Conservation (phyloP, 2,797 vertebrate genomes). For the Okamejei kenojei region DNA sequence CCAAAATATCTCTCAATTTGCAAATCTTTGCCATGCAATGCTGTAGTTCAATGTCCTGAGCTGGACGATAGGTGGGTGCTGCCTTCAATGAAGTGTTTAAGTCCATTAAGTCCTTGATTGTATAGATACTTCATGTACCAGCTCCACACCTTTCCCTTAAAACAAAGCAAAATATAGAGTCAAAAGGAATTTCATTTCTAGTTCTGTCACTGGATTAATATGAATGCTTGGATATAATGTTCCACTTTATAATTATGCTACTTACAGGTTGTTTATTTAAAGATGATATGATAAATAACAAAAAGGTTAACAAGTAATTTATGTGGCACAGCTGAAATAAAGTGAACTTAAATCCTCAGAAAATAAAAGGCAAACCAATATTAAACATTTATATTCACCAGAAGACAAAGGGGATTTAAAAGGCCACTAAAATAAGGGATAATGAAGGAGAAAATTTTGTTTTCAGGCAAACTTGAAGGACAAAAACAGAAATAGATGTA, state of each 20-base stretch:
- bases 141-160: slow-evolving; percentile 68
- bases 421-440: background rate
- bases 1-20: background rate
- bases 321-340: background rate
- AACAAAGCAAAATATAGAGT: slow-evolving; percentile 44
- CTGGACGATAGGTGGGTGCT: slow-evolving; percentile 54
- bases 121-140: slow-evolving; percentile 84
- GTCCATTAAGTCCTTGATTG: slow-evolving; percentile 68
- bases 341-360: background rate
- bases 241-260: background rate
- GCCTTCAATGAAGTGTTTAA: slow-evolving; percentile 70
- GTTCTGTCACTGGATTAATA: background rate
- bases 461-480: background rate
- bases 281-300: background rate
- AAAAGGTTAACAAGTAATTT: background rate
- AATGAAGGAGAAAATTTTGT: background rate
- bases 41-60: slow-evolving; percentile 19
- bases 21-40: background rate
- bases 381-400: background rate
- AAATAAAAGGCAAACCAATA: background rate
- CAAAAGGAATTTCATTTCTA: background rate
- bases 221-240: background rate
- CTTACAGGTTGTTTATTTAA: background rate
- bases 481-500: background rate
- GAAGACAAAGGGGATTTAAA: background rate